Conservation (phyloP, 2,797 vertebrate species). For the Rhincodon typus region DNA sequence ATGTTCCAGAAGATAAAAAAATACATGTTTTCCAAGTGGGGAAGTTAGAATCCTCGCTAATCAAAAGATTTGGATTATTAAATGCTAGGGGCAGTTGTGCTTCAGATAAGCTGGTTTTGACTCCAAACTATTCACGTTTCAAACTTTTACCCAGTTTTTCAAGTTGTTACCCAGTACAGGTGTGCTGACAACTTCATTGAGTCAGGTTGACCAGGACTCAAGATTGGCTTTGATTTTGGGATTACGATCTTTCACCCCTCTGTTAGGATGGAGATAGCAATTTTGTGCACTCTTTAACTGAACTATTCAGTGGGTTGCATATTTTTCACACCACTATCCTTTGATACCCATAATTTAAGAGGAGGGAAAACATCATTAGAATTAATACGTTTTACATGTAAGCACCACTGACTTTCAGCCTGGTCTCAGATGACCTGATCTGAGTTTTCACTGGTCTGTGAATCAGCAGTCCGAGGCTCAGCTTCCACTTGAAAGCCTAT, state of each 20-base stretch:
- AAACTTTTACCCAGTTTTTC: too few species aligned
- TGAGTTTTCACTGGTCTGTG: neutral
- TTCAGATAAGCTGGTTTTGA: neutral
- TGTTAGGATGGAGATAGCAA: neutral
- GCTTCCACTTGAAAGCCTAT: neutral
- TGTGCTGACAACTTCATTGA: neutral
- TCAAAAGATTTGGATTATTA: neutral
- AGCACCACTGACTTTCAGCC: neutral
- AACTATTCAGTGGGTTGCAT: neutral
- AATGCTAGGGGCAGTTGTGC: neutral
- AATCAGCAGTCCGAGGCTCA: neutral
- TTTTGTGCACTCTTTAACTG: neutral
- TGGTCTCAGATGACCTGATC: neutral
- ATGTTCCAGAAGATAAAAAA: neutral
- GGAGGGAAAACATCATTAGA: neutral
- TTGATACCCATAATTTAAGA: neutral
- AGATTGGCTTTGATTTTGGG: neutral
- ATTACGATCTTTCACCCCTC: neutral
- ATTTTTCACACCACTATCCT: neutral
- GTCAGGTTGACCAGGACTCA: neutral
- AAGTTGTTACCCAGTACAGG: neutral
- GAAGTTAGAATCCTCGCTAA: neutral
- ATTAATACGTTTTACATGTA: neutral
- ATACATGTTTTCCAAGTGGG: neutral
- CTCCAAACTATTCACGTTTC: neutral